Base-by-base conservation (phyloP, 2,797 vertebrate genomes). In the Manis crassicaudata region DNA sequence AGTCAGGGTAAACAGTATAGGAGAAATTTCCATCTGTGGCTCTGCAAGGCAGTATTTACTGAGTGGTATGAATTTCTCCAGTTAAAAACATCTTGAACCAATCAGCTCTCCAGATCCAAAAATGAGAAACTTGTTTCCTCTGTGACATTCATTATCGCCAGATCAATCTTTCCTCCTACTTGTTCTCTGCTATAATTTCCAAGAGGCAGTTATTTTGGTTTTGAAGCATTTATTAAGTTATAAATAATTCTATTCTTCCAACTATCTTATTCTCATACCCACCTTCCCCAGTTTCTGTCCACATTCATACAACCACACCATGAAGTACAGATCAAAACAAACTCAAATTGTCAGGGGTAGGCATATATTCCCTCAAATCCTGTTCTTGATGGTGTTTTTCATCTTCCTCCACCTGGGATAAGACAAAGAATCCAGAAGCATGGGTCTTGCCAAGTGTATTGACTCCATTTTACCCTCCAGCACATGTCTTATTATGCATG, bases 61-160 rank as follows among this genome's bases (percentile, higher is more conserved):
- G 92, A 96, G 67, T 80, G 21, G 92, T 27, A 12, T 29, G 14
- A 86, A 2, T 89, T n/a, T 85, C 52, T 95, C 82, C 92, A 96
- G 21, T 90, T 94, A 85, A 90, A 96, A 97, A 97, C 90, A 97
- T 88, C 62, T 87, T 72, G 77, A 96, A 73, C 82, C 63, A 90
- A 94, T 96, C 81, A 77, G 56, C 6, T 46, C 58, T 96, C 86
- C 27, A 35, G 68, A 97, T 88, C 54, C 54, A 25, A 88, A 77
- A 87, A 67, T 88, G 40, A 94, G 87, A 43, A 77, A 72, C 70
- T 87, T 27, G 18, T 79, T 96, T 95, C 73, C 88, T 83, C 46
- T 43, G 14, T 67, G 70, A 83, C 80, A 63, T 96, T 96, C 60
- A 88, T 43, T 76, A 92, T 97, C 67, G 72, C 5, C 25, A 68